A percentile compares a stretch with the other conserved stretches of the same genome.
phyloP scores from a whole-genome alignment of 2,797 vertebrate genomes.

The Synaphobranchus kaupii region DNA sequence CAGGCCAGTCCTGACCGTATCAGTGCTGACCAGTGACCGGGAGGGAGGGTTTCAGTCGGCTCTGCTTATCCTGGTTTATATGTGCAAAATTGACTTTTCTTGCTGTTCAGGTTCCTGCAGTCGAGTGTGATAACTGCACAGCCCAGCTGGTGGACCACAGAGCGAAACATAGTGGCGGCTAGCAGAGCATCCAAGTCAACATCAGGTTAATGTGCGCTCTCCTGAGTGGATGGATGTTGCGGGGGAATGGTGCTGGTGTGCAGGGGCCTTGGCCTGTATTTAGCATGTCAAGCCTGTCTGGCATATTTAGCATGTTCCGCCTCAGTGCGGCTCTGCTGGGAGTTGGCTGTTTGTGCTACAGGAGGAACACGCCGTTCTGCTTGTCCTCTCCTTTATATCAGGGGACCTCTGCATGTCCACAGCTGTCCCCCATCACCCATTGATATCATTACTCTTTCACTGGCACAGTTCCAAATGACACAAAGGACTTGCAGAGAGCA shows the following conservation, averaged over 20 bases:
- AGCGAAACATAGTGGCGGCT: too few species aligned
- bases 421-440: neutral
- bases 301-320: neutral
- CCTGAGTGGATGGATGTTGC: neutral
- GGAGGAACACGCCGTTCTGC: neutral
- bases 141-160: too few species aligned
- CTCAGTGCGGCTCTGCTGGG: neutral
- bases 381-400: neutral
- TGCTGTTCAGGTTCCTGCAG: too few species aligned
- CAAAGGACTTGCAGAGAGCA: too few species aligned
- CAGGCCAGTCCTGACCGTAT: too few species aligned
- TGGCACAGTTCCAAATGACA: neutral
- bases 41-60: too few species aligned
- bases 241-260: too few species aligned
- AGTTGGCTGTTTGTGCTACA: neutral
- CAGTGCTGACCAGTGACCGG: too few species aligned
- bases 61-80: too few species aligned
- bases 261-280: neutral
- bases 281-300: neutral
- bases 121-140: too few species aligned
- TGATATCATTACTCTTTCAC: constrained; percentile 4
- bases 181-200: too few species aligned
- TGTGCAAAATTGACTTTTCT: too few species aligned
- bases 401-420: neutral
- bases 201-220: neutral